Evolutionary conservation across 1,140 invertebrate species (phyloP).

Genomic region (Dufourea novaeangliae): DNA sequence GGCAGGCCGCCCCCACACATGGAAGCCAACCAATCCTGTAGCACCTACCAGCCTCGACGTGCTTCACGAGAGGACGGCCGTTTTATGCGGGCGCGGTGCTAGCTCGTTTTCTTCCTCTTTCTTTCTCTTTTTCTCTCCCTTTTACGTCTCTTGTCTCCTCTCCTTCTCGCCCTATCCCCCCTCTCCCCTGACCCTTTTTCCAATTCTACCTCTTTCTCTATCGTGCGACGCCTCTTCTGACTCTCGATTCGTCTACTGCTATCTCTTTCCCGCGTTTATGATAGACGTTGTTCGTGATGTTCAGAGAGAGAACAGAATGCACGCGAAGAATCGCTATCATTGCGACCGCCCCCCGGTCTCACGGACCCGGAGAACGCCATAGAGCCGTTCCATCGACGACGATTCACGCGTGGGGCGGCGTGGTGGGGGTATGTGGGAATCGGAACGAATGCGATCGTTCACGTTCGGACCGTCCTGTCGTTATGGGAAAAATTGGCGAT

Average conservation of each 20-base stretch:
- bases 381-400: background rate
- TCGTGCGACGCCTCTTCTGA: background rate
- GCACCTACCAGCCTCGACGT: slow-evolving; percentile 32
- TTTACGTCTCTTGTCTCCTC: no score
- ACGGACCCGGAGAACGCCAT: slow-evolving; percentile 20
- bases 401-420: background rate
- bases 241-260: background rate
- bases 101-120: slow-evolving; percentile 45
- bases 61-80: slow-evolving; percentile 40
- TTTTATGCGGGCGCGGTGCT: slow-evolving; percentile 59
- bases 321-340: background rate
- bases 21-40: slow-evolving; percentile 71
- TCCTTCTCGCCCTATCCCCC: background rate
- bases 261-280: background rate
- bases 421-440: slow-evolving; percentile 36
- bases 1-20: slow-evolving; percentile 71
- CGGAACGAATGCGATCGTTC: slow-evolving; percentile 3
- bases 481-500: slow-evolving; percentile 31
- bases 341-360: slow-evolving; percentile 22
- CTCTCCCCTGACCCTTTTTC: background rate
- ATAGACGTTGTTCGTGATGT: no score
- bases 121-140: slow-evolving; percentile 42
- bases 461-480: background rate
- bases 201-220: background rate
- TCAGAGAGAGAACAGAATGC: background rate